Conservation (phyloP, 2,797 vertebrate genomes). For the Lerista edwardsae region DNA sequence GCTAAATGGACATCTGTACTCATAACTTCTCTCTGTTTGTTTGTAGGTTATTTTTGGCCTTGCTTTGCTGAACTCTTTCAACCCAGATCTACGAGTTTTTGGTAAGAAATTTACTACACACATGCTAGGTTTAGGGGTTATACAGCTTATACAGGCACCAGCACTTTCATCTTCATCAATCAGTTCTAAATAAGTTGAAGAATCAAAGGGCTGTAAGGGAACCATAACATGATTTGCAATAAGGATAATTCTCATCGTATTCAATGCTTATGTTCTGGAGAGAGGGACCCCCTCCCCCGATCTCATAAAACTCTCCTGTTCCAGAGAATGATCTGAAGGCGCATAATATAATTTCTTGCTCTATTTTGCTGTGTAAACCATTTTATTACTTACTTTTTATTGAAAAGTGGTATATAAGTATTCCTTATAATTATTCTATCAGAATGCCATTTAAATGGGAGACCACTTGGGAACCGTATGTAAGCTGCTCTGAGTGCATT, state of each 20-base stretch:
- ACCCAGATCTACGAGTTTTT: constrained; percentile 94
- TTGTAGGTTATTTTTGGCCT: constrained; percentile 97
- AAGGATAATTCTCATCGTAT: not conserved
- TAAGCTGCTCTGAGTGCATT: not conserved
- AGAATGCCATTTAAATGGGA: not conserved
- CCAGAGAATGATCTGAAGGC: not conserved
- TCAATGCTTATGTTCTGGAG: not conserved
- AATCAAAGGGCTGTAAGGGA: not conserved
- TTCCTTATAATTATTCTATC: not conserved
- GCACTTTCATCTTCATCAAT: not conserved
- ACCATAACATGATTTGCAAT: not conserved
- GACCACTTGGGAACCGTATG: not conserved
- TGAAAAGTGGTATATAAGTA: no score
- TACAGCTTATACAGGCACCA: not conserved
- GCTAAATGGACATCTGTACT: not conserved
- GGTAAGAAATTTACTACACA: constrained; percentile 78
- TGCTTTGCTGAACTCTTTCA: constrained; percentile 95
- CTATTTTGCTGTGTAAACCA: no score
- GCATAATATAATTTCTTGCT: not conserved
- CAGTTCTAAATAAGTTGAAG: not conserved
- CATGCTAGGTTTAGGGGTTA: not conserved
- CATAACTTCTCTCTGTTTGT: constrained; percentile 35
- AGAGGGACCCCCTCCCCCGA: no score
- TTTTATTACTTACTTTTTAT: no score
- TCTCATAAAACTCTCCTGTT: not conserved